A percentile compares a stretch with the other conserved stretches of the same genome.
Evolutionary conservation across 2,113 vertebrate genomes (phyloP).

Genomic region (Neolamprologus ventralis): DNA sequence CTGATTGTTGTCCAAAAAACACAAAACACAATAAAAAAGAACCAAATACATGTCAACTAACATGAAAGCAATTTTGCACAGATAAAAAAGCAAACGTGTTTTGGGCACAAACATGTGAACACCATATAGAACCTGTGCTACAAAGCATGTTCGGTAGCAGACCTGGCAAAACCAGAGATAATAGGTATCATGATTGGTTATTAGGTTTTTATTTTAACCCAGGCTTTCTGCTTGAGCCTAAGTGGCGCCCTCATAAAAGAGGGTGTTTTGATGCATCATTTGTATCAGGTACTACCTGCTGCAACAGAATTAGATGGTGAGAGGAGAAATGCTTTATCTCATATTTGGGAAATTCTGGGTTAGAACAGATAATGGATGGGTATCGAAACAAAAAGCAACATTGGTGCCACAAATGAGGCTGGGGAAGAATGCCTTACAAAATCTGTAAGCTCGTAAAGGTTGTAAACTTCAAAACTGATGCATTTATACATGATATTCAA

Average conservation of each 20-base stretch:
- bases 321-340: not conserved
- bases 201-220: not conserved
- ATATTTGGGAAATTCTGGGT: not conserved
- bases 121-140: not conserved
- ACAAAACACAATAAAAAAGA: not conserved
- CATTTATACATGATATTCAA: not conserved
- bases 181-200: not conserved
- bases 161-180: not conserved
- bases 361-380: not conserved
- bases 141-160: not conserved
- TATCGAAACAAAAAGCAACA: rapidly evolving
- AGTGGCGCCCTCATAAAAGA: not conserved
- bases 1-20: not conserved
- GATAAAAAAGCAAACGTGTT: rapidly evolving
- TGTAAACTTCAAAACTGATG: not conserved
- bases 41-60: not conserved
- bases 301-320: not conserved
- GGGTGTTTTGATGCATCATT: not conserved
- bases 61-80: not conserved
- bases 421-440: not conserved
- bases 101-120: not conserved
- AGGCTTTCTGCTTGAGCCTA: not conserved
- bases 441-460: not conserved
- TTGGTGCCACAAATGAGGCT: not conserved
- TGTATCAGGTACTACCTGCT: not conserved